Base-by-base conservation (phyloP, 1,140 invertebrate genomes). In the Catajapyx aquilonaris region DNA sequence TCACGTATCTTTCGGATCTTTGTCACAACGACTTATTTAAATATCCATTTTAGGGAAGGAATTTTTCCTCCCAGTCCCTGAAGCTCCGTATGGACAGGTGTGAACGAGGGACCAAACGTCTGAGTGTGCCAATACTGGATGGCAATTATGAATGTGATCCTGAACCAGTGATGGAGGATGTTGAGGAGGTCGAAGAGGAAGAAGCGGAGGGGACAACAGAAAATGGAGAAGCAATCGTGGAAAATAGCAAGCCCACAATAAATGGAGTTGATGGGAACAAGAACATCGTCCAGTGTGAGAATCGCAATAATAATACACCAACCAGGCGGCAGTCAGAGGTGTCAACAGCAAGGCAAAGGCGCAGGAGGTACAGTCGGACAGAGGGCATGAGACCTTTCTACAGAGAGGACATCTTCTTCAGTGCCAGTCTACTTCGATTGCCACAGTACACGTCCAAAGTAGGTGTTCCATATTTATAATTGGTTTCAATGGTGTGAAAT, bases 331-430 rank as follows among this genome's bases (percentile, higher is more conserved):
- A 28, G 23, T 28, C 23, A 13, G 7, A 7, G 23, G 7, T 28
- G 13, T 7, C 23, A 13, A n/a, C n/a, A n/a, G n/a, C n/a, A n/a
- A n/a, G n/a, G n/a, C n/a, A n/a, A n/a, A n/a, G n/a, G n/a, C n/a
- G n/a, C n/a, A 34, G 33, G 33, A 15, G 18, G 4, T 16, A 17
- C 3, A 15, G 19, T n/a, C 2, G 52, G 25, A 54, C 49, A 38
- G 51, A 46, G 2, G 28, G 52, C 2, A 53, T 48, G 9, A 57
- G 55, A 32, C 79, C 80, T 13, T 62, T 85, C 49, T 83, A 85
- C 53, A 62, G 81, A 41, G 80, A 87, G 49, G 85, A 88, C 48
- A 84, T 86, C 38, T 88, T 87, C 65, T 87, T 86, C 47, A 71
- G 71, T n/a, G 81, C 75, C 1, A 85, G 78, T 39, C 58, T 87